These are phyloP conservation scores for Psilanteris sp. DNA, from an alignment of 1,140 invertebrate species.

Conservation along the genomic window DNA sequence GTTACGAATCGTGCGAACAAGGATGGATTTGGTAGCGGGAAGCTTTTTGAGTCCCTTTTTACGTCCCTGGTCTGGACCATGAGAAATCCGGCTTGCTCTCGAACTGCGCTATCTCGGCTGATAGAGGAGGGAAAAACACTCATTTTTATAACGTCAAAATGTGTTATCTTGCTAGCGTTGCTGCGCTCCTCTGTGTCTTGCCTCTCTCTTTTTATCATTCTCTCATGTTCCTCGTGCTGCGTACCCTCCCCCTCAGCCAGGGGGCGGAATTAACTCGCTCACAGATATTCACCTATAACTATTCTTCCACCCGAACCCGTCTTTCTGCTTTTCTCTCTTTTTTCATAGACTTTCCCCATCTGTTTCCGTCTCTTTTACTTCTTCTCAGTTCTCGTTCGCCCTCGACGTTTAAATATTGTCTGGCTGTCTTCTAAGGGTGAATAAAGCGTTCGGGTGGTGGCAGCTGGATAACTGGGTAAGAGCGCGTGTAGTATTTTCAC, in stretches of 20 bases:
- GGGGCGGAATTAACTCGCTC: conserved; percentile 78
- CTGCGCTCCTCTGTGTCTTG: conserved; percentile 57
- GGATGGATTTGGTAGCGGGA: too few relatives aligned
- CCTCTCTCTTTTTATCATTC: conserved; percentile 54
- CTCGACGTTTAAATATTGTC: conserved; percentile 59
- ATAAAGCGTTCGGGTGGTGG: conserved; percentile 55
- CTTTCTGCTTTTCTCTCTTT: conserved; percentile 42
- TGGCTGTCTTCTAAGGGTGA: conserved; percentile 55
- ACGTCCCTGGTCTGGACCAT: conserved; percentile 39
- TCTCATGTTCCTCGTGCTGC: conserved; percentile 32
- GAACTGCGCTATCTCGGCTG: conserved; percentile 70
- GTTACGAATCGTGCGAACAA: conserved; percentile 25
- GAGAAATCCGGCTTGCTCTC: conserved; percentile 62
- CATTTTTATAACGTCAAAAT: conserved; percentile 79
- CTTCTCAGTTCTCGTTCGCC: conserved; percentile 44
- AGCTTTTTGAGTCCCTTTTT: conserved; percentile 38
- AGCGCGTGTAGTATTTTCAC: conserved; percentile 46
- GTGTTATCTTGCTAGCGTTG: conserved; percentile 72
- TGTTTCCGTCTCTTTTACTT: too few relatives aligned
- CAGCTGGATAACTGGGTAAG: conserved; percentile 37
- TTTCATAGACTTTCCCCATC: too few relatives aligned
- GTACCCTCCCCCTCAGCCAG: conserved; percentile 44
- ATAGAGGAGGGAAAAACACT: conserved; percentile 75
- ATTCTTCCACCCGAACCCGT: conserved; percentile 8
- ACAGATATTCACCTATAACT: conserved; percentile 73